Conservation (phyloP, 1,140 invertebrate species). For the Drosophila carrolli region DNA sequence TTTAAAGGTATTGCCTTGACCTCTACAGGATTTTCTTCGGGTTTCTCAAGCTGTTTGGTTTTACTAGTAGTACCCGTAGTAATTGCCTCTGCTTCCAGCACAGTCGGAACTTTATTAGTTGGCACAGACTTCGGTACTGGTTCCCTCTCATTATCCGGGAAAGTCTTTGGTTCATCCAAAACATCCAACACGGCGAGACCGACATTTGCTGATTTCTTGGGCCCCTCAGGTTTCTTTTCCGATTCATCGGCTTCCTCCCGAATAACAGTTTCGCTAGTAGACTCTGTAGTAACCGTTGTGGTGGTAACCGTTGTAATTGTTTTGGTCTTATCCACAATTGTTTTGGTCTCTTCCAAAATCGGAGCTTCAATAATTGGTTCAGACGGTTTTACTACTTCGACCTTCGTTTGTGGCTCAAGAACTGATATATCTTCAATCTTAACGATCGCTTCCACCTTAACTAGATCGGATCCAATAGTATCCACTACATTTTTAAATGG, state of each 20-base stretch:
- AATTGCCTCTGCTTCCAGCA: not conserved
- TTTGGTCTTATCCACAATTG: conserved; percentile 4
- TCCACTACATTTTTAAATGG: too few relatives aligned
- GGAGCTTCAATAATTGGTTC: conserved; percentile 5
- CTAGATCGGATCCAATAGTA: too few relatives aligned
- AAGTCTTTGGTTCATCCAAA: conserved; percentile 62
- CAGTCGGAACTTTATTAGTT: conserved; percentile 1
- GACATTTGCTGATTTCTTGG: conserved; percentile 73
- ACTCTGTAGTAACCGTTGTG: not conserved
- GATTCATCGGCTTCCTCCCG: not conserved
- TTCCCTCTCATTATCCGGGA: conserved; percentile 23
- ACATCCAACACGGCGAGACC: conserved; percentile 85
- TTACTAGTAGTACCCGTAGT: not conserved
- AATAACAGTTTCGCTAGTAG: conserved; percentile 29
- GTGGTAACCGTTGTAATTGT: conserved; percentile 1
- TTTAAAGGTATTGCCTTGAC: not conserved
- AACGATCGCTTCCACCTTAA: too few relatives aligned
- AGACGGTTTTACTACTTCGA: not conserved
- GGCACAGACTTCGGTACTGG: not conserved
- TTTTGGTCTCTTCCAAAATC: not conserved
- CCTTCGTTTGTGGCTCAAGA: not conserved
- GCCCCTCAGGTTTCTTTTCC: conserved; percentile 7
- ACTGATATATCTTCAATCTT: conserved; percentile 56
- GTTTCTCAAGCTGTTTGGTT: too few relatives aligned
- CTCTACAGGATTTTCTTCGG: not conserved